Base-by-base conservation (phyloP, 2,888 invertebrate species). In the Polymixis flavicincta region DNA sequence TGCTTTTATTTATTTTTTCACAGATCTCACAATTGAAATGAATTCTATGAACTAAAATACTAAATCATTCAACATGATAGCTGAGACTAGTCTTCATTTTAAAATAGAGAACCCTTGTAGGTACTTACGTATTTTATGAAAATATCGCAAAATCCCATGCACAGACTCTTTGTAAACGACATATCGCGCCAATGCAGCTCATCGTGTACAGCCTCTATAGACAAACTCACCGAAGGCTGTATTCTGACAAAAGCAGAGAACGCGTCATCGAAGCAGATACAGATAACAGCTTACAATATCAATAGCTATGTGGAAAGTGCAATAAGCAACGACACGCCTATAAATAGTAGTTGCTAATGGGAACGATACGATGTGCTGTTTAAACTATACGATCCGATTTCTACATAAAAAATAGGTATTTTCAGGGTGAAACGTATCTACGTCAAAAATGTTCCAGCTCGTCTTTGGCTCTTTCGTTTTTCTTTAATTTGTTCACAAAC, bases 251-350 rank as follows among this genome's bases (percentile, higher is more conserved):
- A 69, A 37, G 52, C 59, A 71, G 70, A 13, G 32, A 45, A 25
- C 22, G 19, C 42, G 19, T 82, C 50, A 52, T 37, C 11, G 25
- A 72, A 60, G 37, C 78, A 78, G 42, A 63, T 28, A 0, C 63
- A 63, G 78, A 73, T 73, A 72, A 78, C 64, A 75, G 72, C 57
- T 60, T 14, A 79, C 72, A 68, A 75, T 84, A 66, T 45, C 72
- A 76, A 71, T 69, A 60, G 64, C 19, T 73, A 3, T 57, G 37
- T 68, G 25, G 55, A 45, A 67, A 79, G 63, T 60, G 42, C 79
- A 60, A 60, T 67, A 64, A 64, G 42, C 65, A 64, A n/a, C 14
- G 9, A 54, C 19, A 28, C 64, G 14, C 13, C 28, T 64, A 17
- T 69, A 59, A 22, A 14, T 17, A 50, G n/a, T 22, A 32, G 13